Percentiles rank a stretch among this genome's conserved stretches.
phyloP scores from a whole-genome alignment of 30 jellyfish, hydroid and myxozoan species.

The Aurelia aurita region DNA sequence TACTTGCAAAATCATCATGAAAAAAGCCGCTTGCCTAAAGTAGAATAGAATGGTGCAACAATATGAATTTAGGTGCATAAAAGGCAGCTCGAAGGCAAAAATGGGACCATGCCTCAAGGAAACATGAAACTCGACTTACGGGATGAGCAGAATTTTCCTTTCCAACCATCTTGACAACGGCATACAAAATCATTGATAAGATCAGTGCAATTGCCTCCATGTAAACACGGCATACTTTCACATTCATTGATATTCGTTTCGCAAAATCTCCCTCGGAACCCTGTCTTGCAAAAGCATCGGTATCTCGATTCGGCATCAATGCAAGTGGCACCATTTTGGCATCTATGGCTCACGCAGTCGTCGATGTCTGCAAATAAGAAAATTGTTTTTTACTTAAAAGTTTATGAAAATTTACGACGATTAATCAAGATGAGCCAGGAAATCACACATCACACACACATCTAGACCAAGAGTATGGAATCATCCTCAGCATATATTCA shows the following conservation, averaged over 20 bases:
- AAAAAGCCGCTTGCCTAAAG: too few relatives aligned
- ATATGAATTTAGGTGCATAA: too few relatives aligned
- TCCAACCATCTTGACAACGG: conserved; percentile 73
- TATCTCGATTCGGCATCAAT: conserved; percentile 74
- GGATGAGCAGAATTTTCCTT: conserved; percentile 78
- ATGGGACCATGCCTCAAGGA: too few relatives aligned
- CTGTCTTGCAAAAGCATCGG: conserved; percentile 82
- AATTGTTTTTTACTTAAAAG: too few relatives aligned
- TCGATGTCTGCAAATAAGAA: conserved; percentile 60
- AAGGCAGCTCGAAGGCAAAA: too few relatives aligned
- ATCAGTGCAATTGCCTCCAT: conserved; percentile 85
- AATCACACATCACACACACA: too few relatives aligned
- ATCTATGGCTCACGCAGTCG: conserved; percentile 78
- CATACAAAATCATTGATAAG: conserved; percentile 75
- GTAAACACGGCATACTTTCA: conserved; percentile 78
- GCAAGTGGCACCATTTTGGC: conserved; percentile 93
- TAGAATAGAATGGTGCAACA: too few relatives aligned
- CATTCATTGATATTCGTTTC: conserved; percentile 82
- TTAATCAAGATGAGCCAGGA: too few relatives aligned
- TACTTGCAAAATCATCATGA: too few relatives aligned
- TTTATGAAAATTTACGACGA: too few relatives aligned
- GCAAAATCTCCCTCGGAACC: conserved; percentile 79
- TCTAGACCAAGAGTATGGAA: too few relatives aligned
- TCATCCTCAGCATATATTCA: too few relatives aligned
- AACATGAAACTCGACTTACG: conserved; percentile 31